Evolutionary conservation across 2,113 vertebrate genomes (phyloP), one percentile per base, ranked within the genome.

Genomic region (Entelurus aequoreus): DNA sequence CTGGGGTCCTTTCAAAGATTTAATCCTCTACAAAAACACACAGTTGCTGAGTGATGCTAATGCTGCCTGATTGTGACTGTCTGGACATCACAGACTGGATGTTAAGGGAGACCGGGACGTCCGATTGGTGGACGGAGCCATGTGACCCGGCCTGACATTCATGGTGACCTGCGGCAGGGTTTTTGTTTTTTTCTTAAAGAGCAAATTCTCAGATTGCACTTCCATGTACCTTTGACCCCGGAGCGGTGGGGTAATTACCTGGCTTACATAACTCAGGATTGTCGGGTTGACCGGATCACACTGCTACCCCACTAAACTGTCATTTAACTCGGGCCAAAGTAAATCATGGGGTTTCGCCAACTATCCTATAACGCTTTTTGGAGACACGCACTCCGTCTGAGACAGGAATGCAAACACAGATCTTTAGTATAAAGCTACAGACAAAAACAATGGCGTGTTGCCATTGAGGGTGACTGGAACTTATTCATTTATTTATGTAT

Each of bases 1-100:
- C 68, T 44, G 28, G 62, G 71, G 74, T 60, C 49, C 69, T 81
- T 87, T 82, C 78, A 81, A 69, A 86, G 76, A 77, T 71, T 74
- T 87, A 87, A 87, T 88, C 84, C 85, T 80, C 74, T 76, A 73
- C 67, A 75, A 87, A 82, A 86, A 83, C 76, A 84, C 82, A 77
- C 69, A 77, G 82, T 75, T 72, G 81, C 75, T 85, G 87, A 88
- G 81, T 87, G 84, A 88, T 76, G 77, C 59, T 84, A 80, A 87
- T 79, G 65, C 78, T 78, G 72, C 62, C 63, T 63, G 64, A 81
- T 83, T 83, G 80, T 68, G 78, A 83, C 69, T 73, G 79, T 78
- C 79, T 75, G 69, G 75, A 67, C 67, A 65, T 59, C 71, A 61
- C 64, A 74, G 63, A 71, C 48, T 9, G 68, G 63, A 62, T 16